A percentile compares a stretch with the other conserved stretches of the same genome.
phyloP scores from a whole-genome alignment of 2,797 vertebrate species.

The Platyrinchus mystaceus region DNA sequence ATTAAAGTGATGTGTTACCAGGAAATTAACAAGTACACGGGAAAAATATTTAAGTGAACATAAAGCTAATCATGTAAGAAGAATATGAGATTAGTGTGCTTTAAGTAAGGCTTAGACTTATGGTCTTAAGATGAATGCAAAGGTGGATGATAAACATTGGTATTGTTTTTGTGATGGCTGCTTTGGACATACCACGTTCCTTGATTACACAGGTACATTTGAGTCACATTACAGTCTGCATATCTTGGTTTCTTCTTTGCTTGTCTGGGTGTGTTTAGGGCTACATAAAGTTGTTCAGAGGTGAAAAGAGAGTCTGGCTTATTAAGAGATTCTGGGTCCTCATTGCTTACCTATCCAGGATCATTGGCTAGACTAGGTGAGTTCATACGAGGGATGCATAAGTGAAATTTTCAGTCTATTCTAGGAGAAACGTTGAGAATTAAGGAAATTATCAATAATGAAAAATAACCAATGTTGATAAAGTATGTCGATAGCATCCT shows the following conservation, averaged over 20 bases:
- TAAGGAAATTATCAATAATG: background rate
- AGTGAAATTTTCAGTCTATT: background rate
- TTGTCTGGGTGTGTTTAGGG: background rate
- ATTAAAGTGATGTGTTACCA: background rate
- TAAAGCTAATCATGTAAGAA: background rate
- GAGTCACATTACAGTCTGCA: background rate
- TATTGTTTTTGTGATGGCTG: background rate
- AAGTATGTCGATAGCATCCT: background rate
- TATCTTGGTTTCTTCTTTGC: background rate
- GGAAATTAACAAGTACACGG: background rate
- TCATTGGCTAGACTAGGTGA: background rate
- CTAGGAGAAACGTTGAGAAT: background rate
- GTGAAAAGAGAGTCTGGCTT: background rate
- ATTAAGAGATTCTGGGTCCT: background rate
- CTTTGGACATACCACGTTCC: background rate
- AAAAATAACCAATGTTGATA: background rate
- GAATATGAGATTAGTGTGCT: background rate
- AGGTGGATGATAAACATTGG: background rate
- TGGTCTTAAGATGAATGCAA: background rate
- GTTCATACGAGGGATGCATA: background rate
- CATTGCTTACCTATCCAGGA: background rate
- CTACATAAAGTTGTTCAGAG: background rate
- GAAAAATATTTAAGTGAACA: background rate
- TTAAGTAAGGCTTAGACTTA: conserved; percentile 14
- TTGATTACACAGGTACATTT: background rate